Base-by-base conservation (phyloP, 2,888 invertebrate species). In the Eupithecia dodoneata region DNA sequence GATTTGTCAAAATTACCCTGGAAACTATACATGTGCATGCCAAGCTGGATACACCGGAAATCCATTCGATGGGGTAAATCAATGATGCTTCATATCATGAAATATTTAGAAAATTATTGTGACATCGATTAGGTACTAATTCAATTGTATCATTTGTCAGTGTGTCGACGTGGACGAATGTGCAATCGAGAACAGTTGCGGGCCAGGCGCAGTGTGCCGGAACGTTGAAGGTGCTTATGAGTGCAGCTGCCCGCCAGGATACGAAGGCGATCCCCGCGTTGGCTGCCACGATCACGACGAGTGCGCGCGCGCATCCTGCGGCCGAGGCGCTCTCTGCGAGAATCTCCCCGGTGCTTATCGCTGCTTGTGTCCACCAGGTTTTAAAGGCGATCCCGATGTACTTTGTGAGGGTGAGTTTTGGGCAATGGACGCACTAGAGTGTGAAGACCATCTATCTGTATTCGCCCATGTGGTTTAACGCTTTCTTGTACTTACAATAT, bases 91-190 rank as follows among this genome's bases (percentile, higher is more conserved):
- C 49, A 42, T 45, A 15, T 59, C 15, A 49, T 30, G 12, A 52
- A 71, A 55, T 47, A 0, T 42, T 74, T 73, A 2, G 69, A 0
- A 15, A 42, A 42, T 15, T 66, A n/a, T 67, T 9, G 45, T 45
- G 69, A 69, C 9, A n/a, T 45, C 67, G n/a, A 10, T 30, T 44
- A 49, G 15, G 9, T 10, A 70, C 30, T n/a, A 47, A 70, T 47
- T 18, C 10, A 45, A 70, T 47, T 47, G 59, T n/a, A 52, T 55
- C 55, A 71, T 73, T 81, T 81, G 81, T 79, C 81, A 97, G 97
- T 98, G 98, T 90, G 96, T 96, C 84, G 98, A 98, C 91, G 93
- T 98, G 81, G 97, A 98, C 92, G 98, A 98, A 94, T 99, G 98
- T 92, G 94, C 96, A 82, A 95, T 96, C 85, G 96, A 96, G 71